Evolutionary conservation across 1,140 invertebrate genomes (phyloP), one percentile per base, ranked within the genome.

Genomic region (Asbolus verrucosus): DNA sequence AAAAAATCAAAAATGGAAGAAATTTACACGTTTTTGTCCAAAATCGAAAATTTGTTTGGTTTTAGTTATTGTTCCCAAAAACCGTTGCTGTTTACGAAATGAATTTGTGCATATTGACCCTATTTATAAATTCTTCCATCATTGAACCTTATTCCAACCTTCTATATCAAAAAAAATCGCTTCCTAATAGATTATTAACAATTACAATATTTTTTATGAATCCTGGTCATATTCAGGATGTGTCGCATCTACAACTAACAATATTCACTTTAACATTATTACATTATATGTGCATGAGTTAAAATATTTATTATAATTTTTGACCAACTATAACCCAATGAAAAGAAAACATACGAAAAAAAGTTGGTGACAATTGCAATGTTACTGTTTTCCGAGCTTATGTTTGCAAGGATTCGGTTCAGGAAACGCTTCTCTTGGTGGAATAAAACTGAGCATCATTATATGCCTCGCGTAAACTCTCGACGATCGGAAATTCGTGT

Each of bases 381-480:
- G 11, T 70, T 68, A 73, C 31, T 72, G 67, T 65, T 78, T 79
- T 1, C 77, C 76, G n/a, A 78, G 39, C 46, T 79, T 79, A 60
- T 79, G 78, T 68, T 80, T 80, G 67, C 77, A 78, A 6, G 59
- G 76, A 73, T 85, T 87, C 59, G 87, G 83, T 71, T 94, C 92
- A 11, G 93, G 93, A 76, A 90, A 91, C 14, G 88, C 86, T 73
- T 93, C 88, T 60, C 90, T 85, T 0, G 92, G 84, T 1, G 93
- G 92, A 69, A 87, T 83, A n/a, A 93, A 84, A 74, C 90, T 92
- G n/a, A 94, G 82, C 84, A 94, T 88, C 87, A 94, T 90, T 16
- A 92, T 85, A 75, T 96, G 92, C 21, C 93, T 86, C 14, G 87
- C 80, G 76, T 92, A 94, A 5, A 88, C 88, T 69, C 88, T 86